Evolutionary conservation across 2,113 vertebrate species (phyloP), one percentile per base, ranked within the genome.

Genomic region (Otocyon megalotis): DNA sequence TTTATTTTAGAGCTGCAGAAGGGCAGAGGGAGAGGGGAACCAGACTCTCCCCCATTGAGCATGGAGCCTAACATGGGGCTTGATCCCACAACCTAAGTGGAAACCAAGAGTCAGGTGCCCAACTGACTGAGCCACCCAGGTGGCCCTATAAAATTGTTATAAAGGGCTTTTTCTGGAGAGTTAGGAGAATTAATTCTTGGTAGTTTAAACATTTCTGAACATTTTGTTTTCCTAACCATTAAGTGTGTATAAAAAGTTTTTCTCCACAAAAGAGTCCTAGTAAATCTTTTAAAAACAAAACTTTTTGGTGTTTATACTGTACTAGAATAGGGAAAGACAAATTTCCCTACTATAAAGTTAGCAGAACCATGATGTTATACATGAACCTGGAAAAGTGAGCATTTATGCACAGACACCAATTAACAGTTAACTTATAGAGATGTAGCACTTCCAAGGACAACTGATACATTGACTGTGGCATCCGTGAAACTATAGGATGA

Each of bases 341-440:
- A 80, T 89, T 95, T 91, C 28, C 48, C 53, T 93, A 54, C 32
- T 82, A 19, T 80, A 32, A 90, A 48, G 17, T 94, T 86, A 94
- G 37, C 54, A 93, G 58, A 93, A 79, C 67, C 16, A 11, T 89
- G n/a, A 19, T 28, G 48, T 50, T 26, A 72, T 77, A 71, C 17
- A n/a, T 88, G 90, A 72, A 72, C 35, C n/a, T 63, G 32, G 88
- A 90, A 89, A 65, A 92, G n/a, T 67, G 79, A 91, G 20, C 37
- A 79, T 94, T 95, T 90, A 74, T 13, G 14, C 53, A 87, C 80
- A 94, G 69, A 90, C 81, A 81, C 28, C 8, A 60, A 35, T 86
- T 81, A 92, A 88, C 14, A 60, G 35, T 86, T 85, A 92, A 85
- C 14, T 92, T 92, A 60, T 2, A 63, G 28, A 87, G 62, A 54